Percentiles rank a stretch among this genome's conserved stretches.
Conservation (phyloP, 92 coral and sea anemone genomes). For the Epizoanthus ramosus region DNA sequence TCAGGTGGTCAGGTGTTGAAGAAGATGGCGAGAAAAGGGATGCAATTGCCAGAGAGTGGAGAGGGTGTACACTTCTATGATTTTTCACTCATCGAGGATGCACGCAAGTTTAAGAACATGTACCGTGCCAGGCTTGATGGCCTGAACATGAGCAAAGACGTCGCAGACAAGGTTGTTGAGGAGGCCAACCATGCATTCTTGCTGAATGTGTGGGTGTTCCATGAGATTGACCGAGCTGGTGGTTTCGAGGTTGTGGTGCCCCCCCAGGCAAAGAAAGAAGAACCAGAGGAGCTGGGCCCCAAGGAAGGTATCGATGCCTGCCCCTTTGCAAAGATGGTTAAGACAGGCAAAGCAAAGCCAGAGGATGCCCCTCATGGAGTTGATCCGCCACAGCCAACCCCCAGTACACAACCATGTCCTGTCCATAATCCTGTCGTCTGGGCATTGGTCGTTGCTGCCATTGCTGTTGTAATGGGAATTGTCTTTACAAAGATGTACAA, state of each 20-base stretch:
- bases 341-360: conserved; percentile 50
- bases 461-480: conserved; percentile 51
- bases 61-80: conserved; percentile 85
- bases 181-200: conserved; percentile 83
- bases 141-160: conserved; percentile 69
- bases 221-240: conserved; percentile 79
- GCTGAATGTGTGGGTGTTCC: conserved; percentile 82
- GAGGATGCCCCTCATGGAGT: conserved; percentile 6
- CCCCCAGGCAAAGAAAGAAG: conserved; percentile 32
- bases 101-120: conserved; percentile 85
- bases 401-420: conserved; percentile 1
- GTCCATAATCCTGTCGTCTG: conserved; percentile 52
- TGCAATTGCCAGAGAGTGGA: conserved; percentile 88
- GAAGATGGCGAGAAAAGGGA: conserved; percentile 87
- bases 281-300: conserved; percentile 34
- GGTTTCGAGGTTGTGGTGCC: conserved; percentile 61
- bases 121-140: conserved; percentile 85
- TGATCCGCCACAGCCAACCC: conserved; percentile 1
- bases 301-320: conserved; percentile 53
- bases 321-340: conserved; percentile 86
- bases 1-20: conserved; percentile 92
- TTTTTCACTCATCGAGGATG: conserved; percentile 78
- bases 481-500: neutral
- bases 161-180: conserved; percentile 86
- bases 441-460: conserved; percentile 54